Base-by-base conservation (phyloP, 2,888 invertebrate genomes). In the Nineta flava region DNA sequence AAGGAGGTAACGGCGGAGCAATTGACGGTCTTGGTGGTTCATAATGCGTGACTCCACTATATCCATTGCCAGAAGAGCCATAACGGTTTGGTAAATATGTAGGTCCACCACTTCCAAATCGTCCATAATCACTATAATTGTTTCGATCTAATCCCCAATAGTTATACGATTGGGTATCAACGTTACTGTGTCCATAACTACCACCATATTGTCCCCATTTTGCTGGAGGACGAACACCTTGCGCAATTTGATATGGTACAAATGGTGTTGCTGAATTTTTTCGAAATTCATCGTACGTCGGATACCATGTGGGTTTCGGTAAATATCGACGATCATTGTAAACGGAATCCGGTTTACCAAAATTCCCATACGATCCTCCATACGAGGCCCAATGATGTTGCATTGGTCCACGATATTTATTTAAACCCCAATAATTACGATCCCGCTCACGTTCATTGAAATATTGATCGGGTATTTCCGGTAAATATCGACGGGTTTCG, bases 361-460 rank as follows among this genome's bases (percentile, higher is more conserved):
- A 61, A 50, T 65, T 62, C 1, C 76, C 75, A 55, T 83, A 83
- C 10, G 66, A 66, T 0, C 78, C 76, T 0, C 79, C 78, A 56
- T 81, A 79, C 51, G 72, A 70, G 1, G 76, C 76, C 76, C 77
- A 79, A 21, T 66, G 67, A 43, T 71, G 70, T 35, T 70, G 65
- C 1, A 68, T 65, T 1, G 67, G 65, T 3, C 65, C 61, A 50
- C 62, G 65, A 50, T 69, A 7, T 6, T 59, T 56, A 46, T 58
- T 54, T 43, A 57, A 52, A 9, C 60, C 64, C 58, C 65, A 64
- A 51, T 63, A 61, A 46, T 55, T 54, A 26, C 55, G 52, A 52
- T 60, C 57, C 48, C 55, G 58, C 50, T 65, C 56, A 42, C 58
- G 51, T 13, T 59, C 57, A 2, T 47, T 41, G 48, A 54, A 55